phyloP scores from a whole-genome alignment of 2,113 vertebrate genomes.

The Globicephala melas region DNA sequence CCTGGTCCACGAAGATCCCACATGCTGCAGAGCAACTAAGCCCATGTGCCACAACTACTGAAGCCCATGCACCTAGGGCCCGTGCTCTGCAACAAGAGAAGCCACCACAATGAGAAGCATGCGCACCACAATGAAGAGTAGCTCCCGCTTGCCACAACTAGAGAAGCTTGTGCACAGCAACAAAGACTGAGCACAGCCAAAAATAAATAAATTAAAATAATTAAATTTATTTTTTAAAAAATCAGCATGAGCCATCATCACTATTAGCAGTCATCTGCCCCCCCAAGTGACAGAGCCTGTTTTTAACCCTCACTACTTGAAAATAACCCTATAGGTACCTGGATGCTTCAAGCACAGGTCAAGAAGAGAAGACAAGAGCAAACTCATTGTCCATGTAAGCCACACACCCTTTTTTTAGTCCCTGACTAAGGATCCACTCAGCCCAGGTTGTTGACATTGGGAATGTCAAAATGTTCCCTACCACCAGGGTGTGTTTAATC shows the following conservation, averaged over 20 bases:
- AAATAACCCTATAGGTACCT: not conserved
- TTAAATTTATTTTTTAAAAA: not conserved
- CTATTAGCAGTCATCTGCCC: not conserved
- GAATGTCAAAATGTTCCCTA: not conserved
- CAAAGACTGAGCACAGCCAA: too few relatives aligned
- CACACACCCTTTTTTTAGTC: not conserved
- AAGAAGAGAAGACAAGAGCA: not conserved
- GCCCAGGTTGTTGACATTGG: not conserved
- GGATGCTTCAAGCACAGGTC: not conserved
- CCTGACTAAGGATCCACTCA: not conserved
- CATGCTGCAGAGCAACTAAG: too few relatives aligned
- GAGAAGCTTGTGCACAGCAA: too few relatives aligned
- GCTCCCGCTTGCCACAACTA: too few relatives aligned
- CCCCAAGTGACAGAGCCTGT: not conserved
- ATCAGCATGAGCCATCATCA: not conserved
- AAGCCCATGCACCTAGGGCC: too few relatives aligned
- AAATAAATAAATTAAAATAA: too few relatives aligned
- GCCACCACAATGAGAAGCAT: too few relatives aligned
- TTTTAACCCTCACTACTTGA: not conserved
- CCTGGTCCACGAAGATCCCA: too few relatives aligned
- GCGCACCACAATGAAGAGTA: accelerated
- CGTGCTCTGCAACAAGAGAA: too few relatives aligned
- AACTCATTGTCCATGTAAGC: not conserved
- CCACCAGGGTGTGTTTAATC: not conserved
- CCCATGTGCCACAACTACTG: too few relatives aligned